Conservation (phyloP, 2,888 invertebrate species). For the Campoletis raptor region DNA sequence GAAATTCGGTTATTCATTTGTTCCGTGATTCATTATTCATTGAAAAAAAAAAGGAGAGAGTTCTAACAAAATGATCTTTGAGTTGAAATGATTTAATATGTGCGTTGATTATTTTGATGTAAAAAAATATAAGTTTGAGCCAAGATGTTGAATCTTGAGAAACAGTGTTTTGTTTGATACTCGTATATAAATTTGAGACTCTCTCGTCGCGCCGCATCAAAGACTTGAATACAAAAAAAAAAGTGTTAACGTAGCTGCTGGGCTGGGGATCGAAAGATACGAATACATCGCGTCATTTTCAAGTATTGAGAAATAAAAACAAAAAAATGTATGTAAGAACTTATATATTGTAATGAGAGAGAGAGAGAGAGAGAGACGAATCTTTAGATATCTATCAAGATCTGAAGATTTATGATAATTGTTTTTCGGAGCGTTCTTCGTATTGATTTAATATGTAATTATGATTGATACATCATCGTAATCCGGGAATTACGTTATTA, state of each 20-base stretch:
- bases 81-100: constrained; percentile 33
- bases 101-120: constrained; percentile 17
- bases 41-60: neutral
- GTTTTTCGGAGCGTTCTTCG: constrained; percentile 50
- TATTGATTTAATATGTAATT: constrained; percentile 52
- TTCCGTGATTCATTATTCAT: constrained; percentile 46
- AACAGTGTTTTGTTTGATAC: constrained; percentile 50
- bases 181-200: constrained; percentile 39
- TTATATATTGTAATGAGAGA: constrained; percentile 14
- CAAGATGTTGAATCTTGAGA: constrained; percentile 43
- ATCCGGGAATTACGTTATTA: constrained; percentile 54
- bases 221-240: constrained; percentile 40
- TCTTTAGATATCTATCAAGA: constrained; percentile 55
- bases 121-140: constrained; percentile 28
- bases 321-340: neutral
- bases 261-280: constrained; percentile 67
- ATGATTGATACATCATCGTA: constrained; percentile 44
- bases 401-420: constrained; percentile 47
- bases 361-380: constrained; percentile 38
- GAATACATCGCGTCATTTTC: constrained; percentile 41
- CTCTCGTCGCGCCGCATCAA: constrained; percentile 53
- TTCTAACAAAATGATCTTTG: constrained; percentile 53
- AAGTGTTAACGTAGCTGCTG: constrained; percentile 51
- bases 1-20: constrained; percentile 74
- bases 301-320: constrained; percentile 42